A percentile compares a stretch with the other conserved stretches of the same genome.
These are phyloP conservation scores for Brachionus sp. DNA, from an alignment of 1,140 invertebrate genomes.

Conservation along the genomic window DNA sequence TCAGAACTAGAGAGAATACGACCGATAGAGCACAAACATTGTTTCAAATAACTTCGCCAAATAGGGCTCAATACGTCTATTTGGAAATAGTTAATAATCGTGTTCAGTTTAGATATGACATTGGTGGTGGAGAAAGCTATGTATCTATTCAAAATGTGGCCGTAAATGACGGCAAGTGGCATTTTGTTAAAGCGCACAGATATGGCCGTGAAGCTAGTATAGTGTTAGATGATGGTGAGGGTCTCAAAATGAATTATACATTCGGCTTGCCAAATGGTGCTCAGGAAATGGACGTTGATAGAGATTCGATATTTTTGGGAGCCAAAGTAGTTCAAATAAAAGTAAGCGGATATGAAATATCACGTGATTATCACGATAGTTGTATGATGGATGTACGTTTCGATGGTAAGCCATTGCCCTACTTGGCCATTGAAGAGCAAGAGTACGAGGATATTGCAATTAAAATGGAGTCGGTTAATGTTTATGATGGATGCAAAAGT, in stretches of 20 bases:
- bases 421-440: constrained; percentile 79
- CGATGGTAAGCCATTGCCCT: constrained; percentile 85
- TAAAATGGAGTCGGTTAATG: constrained; percentile 75
- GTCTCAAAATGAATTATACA: constrained; percentile 55
- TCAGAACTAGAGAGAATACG: constrained; percentile 77
- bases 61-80: constrained; percentile 80
- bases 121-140: constrained; percentile 30
- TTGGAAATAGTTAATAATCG: constrained; percentile 39
- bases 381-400: constrained; percentile 79
- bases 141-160: constrained; percentile 59
- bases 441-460: constrained; percentile 69
- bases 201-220: constrained; percentile 89
- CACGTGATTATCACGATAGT: constrained; percentile 61
- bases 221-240: constrained; percentile 89
- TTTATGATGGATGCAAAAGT: constrained; percentile 83
- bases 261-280: background rate
- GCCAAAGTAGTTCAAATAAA: constrained; percentile 38
- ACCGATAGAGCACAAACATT: constrained; percentile 66
- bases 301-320: constrained; percentile 40
- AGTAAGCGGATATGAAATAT: constrained; percentile 40
- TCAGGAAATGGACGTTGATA: constrained; percentile 37
- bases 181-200: constrained; percentile 72
- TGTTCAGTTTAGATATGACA: constrained; percentile 41
- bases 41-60: constrained; percentile 68
- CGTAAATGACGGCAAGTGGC: constrained; percentile 95